phyloP scores from a whole-genome alignment of 2,797 vertebrate genomes.

The Urocyon cinereoargenteus region DNA sequence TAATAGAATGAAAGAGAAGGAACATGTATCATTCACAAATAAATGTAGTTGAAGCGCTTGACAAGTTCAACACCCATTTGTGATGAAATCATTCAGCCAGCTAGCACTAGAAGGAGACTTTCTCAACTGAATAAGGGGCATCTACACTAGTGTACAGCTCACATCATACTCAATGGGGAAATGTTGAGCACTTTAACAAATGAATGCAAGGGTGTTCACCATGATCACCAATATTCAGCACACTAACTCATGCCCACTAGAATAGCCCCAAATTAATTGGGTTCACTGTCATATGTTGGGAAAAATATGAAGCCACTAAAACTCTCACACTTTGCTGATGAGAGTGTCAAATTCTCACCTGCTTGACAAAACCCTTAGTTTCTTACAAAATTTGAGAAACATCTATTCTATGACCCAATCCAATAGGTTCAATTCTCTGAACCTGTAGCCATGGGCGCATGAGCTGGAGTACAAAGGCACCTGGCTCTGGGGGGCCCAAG shows the following conservation, averaged over 20 bases:
- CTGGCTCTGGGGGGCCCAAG: not conserved
- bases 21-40: no score
- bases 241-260: not conserved
- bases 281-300: not conserved
- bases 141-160: no score
- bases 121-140: not conserved
- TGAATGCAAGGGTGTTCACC: not conserved
- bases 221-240: accelerated
- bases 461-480: not conserved
- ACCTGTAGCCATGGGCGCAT: not conserved
- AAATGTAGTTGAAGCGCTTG: no score
- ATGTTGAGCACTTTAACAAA: not conserved
- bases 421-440: not conserved
- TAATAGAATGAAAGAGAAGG: not conserved
- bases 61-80: no score
- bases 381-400: not conserved
- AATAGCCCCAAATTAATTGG: not conserved
- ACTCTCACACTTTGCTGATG: not conserved
- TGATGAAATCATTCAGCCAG: not conserved
- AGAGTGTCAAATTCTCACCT: not conserved
- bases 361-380: not conserved
- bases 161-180: no score
- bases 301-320: not conserved
- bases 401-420: no score
- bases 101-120: not conserved